Evolutionary conservation across 1,140 invertebrate species (phyloP).

Genomic region (Cyclargus thomasi): DNA sequence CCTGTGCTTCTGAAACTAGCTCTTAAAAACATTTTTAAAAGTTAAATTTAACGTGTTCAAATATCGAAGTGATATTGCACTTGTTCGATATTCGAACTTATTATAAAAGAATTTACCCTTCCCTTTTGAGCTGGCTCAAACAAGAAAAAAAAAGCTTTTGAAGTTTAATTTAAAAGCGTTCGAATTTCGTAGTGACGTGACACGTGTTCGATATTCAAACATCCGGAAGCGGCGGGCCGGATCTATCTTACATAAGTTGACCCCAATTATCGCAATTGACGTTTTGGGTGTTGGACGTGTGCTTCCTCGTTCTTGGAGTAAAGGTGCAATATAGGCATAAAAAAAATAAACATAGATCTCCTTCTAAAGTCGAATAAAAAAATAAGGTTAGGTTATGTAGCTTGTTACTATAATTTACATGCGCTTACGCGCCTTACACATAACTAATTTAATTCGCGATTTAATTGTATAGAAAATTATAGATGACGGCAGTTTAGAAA

Average conservation of each 20-base stretch:
- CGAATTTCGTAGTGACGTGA: background rate
- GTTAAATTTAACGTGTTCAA: too few relatives aligned
- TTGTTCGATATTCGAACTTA: too few relatives aligned
- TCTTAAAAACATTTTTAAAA: too few relatives aligned
- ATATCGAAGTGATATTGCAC: too few relatives aligned
- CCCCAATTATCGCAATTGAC: background rate
- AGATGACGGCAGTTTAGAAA: too few relatives aligned
- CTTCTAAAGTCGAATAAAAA: background rate
- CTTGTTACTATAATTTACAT: too few relatives aligned
- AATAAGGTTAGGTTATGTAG: too few relatives aligned
- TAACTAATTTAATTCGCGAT: too few relatives aligned
- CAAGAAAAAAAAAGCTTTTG: background rate
- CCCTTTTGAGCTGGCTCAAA: background rate
- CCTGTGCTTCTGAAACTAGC: too few relatives aligned
- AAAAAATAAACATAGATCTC: background rate
- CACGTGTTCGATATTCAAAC: constrained; percentile 2
- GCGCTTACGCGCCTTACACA: too few relatives aligned
- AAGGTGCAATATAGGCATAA: background rate
- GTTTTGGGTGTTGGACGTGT: background rate
- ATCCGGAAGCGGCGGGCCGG: background rate
- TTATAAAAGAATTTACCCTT: background rate
- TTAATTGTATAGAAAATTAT: too few relatives aligned
- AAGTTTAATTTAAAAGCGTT: background rate
- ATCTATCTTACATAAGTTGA: background rate
- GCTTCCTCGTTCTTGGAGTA: background rate